Evolutionary conservation across 35 echinoderm and acorn worm genomes (phyloP).

Genomic region (Chiridota heheva): DNA sequence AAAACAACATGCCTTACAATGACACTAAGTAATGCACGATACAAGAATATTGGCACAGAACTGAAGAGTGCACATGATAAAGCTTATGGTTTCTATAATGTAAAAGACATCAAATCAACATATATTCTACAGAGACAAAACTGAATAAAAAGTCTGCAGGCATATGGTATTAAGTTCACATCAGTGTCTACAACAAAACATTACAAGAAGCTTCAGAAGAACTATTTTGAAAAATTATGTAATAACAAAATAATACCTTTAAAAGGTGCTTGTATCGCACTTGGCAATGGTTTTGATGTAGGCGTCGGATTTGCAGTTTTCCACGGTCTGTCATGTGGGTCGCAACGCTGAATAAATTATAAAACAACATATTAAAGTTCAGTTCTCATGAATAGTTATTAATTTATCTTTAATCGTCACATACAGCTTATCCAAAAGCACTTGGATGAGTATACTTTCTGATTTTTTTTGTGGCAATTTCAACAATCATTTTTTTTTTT

Average conservation of each 20-base stretch:
- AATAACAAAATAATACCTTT: constrained; percentile 22
- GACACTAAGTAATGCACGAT: no score
- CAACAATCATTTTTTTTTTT: no score
- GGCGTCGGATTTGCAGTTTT: neutral
- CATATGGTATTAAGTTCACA: neutral
- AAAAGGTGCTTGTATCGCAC: constrained; percentile 35
- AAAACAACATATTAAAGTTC: no score
- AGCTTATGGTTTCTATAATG: neutral
- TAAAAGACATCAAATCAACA: neutral
- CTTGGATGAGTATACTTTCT: no score
- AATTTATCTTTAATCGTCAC: no score
- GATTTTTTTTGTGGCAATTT: no score
- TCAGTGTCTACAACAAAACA: neutral
- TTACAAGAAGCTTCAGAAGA: neutral
- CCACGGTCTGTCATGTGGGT: constrained; percentile 35
- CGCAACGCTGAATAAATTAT: constrained; percentile 24
- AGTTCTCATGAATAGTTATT: no score
- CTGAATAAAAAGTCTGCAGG: neutral
- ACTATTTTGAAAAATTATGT: neutral
- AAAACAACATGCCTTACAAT: no score
- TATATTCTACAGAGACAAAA: neutral
- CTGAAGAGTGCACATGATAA: neutral
- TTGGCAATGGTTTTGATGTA: constrained; percentile 6
- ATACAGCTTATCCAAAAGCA: no score
- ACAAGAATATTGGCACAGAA: no score